Evolutionary conservation across 2,113 vertebrate genomes (phyloP).

Genomic region (Cyanistes caeruleus): DNA sequence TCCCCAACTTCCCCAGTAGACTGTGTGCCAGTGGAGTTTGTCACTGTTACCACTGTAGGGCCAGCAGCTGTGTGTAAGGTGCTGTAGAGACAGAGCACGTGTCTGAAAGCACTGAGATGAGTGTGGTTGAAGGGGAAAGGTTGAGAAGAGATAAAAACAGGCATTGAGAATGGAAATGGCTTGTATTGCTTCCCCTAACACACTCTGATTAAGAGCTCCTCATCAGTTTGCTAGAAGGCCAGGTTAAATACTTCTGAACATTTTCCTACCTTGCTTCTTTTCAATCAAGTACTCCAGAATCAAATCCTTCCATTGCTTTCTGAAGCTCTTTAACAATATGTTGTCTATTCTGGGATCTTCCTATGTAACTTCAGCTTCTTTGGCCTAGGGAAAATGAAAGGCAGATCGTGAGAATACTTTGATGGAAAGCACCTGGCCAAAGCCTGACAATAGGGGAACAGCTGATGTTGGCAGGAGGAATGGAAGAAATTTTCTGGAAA

Average conservation of each 20-base stretch:
- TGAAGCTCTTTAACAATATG: background rate
- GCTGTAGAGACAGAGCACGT: background rate
- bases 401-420: background rate
- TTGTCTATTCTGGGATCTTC: background rate
- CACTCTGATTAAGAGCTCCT: background rate
- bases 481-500: background rate
- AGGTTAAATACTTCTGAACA: background rate
- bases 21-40: background rate
- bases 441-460: background rate
- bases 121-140: background rate
- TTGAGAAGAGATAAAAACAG: background rate
- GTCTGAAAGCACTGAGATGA: background rate
- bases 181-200: background rate
- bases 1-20: background rate
- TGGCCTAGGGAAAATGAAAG: background rate
- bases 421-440: slow-evolving; percentile 3
- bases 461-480: slow-evolving; percentile 11
- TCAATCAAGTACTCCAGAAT: background rate
- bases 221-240: background rate
- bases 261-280: background rate
- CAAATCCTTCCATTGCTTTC: background rate
- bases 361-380: background rate
- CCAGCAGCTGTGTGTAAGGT: background rate
- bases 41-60: background rate
- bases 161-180: background rate